phyloP scores from a whole-genome alignment of 2,113 vertebrate genomes.

The Aldabrachelys gigantea region DNA sequence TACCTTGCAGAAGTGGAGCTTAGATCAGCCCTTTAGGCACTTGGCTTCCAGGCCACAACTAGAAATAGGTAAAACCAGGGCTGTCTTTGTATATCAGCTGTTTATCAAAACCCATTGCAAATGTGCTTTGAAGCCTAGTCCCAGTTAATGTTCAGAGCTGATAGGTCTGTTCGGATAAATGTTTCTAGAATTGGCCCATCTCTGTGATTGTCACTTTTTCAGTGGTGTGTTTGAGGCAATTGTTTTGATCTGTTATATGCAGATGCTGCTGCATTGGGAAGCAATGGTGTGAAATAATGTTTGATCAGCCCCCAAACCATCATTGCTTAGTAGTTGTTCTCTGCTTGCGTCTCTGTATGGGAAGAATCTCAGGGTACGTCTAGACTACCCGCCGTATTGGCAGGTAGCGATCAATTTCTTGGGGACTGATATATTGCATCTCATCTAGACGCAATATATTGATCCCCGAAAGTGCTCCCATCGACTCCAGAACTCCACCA shows the following conservation, averaged over 20 bases:
- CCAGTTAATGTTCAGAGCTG: background rate
- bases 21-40: background rate
- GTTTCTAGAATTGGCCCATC: background rate
- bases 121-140: background rate
- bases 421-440: too few species aligned
- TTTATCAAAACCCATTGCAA: background rate
- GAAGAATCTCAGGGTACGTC: background rate
- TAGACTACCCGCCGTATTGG: too few species aligned
- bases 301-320: background rate
- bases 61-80: background rate
- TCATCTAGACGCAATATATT: too few species aligned
- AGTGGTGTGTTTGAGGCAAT: background rate
- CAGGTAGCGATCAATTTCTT: too few species aligned
- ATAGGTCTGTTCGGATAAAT: background rate
- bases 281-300: accelerated
- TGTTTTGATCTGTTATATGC: background rate
- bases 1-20: background rate
- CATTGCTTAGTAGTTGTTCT: background rate
- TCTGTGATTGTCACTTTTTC: accelerated
- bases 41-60: background rate
- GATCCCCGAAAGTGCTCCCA: too few species aligned
- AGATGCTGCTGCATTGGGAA: background rate
- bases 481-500: too few species aligned
- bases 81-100: background rate
- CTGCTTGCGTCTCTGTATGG: background rate